A percentile compares a stretch with the other conserved stretches of the same genome.
Evolutionary conservation across 2,888 invertebrate species (phyloP).

Genomic region (Pteria penguin): DNA sequence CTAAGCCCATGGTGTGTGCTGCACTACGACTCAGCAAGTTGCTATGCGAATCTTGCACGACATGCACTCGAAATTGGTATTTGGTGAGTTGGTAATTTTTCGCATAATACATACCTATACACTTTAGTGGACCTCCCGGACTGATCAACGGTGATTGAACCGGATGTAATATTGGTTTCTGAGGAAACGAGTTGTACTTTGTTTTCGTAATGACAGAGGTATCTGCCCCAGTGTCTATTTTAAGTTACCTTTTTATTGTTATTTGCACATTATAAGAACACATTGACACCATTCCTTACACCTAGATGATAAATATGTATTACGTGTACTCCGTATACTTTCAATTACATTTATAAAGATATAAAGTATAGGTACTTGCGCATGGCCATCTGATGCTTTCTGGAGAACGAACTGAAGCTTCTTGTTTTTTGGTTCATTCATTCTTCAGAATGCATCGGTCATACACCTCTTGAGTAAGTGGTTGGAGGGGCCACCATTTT

Average conservation of each 20-base stretch:
- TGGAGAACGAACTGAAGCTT: not conserved
- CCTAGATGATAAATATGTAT: too few species aligned
- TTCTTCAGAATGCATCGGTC: not conserved
- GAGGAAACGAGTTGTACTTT: not conserved
- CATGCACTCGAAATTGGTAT: not conserved
- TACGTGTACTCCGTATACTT: too few species aligned
- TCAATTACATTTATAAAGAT: too few species aligned
- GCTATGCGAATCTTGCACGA: not conserved
- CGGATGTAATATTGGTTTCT: not conserved
- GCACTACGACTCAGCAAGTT: too few species aligned
- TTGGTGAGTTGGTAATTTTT: not conserved
- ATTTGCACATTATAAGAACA: too few species aligned
- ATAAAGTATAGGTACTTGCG: too few species aligned
- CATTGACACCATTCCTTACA: too few species aligned
- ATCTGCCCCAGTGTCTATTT: slow-evolving; percentile 3
- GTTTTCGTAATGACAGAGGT: not conserved
- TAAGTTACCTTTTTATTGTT: too few species aligned
- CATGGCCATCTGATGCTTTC: not conserved
- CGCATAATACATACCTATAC: not conserved
- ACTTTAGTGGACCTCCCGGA: not conserved
- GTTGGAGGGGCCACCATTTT: too few species aligned
- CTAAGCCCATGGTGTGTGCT: not conserved
- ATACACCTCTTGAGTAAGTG: not conserved
- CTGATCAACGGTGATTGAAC: not conserved
- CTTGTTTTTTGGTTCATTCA: not conserved